These are phyloP conservation scores for Osmoderma eremita DNA, from an alignment of 2,888 invertebrate genomes.

Conservation along the genomic window DNA sequence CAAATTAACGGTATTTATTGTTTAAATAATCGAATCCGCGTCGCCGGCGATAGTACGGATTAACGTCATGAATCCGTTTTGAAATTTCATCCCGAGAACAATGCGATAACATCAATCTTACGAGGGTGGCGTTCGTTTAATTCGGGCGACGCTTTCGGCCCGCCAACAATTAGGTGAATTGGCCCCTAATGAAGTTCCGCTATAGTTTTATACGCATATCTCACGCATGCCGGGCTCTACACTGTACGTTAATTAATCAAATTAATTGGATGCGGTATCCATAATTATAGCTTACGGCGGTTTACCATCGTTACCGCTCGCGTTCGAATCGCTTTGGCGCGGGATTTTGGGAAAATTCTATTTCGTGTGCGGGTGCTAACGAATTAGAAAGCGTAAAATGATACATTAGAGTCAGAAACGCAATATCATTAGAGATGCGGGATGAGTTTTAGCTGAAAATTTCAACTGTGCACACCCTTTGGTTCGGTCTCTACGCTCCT, in stretches of 20 bases:
- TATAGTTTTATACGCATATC: conserved; percentile 22
- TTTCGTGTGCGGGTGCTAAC: no score
- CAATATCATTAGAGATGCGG: no score
- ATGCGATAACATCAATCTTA: conserved; percentile 10
- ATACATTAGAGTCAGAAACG: no score
- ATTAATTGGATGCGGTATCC: conserved; percentile 21
- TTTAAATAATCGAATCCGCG: no score
- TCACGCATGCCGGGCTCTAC: neutral
- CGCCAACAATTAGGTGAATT: conserved; percentile 20
- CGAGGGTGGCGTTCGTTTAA: neutral
- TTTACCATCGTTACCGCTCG: neutral
- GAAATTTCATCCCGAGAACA: conserved; percentile 5
- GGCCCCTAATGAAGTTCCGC: conserved; percentile 17
- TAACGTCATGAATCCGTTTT: conserved; percentile 8
- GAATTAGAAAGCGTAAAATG: no score
- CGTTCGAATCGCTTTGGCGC: no score
- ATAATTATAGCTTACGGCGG: conserved; percentile 11
- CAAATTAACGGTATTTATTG: no score
- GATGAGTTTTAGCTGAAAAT: no score
- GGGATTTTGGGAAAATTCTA: no score
- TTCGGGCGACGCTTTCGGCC: neutral
- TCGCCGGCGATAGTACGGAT: neutral
- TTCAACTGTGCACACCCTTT: no score
- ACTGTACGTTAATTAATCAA: conserved; percentile 20
- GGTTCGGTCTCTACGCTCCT: no score